phyloP scores from a whole-genome alignment of 2,797 vertebrate genomes.

The Periparus ater region DNA sequence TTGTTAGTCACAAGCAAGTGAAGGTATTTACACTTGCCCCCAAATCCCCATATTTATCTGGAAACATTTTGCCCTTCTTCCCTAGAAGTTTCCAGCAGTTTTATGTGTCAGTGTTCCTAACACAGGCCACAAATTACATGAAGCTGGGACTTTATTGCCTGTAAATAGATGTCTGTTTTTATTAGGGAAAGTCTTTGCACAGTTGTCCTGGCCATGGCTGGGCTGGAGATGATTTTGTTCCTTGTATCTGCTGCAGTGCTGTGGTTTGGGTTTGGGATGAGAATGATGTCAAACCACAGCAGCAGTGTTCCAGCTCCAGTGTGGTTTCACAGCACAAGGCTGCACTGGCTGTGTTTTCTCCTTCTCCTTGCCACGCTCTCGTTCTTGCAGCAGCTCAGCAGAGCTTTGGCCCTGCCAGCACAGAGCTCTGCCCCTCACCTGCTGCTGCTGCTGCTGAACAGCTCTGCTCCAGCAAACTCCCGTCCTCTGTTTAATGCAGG shows the following conservation, averaged over 20 bases:
- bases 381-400: neutral
- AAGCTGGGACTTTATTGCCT: neutral
- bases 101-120: neutral
- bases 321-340: neutral
- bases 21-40: neutral
- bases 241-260: neutral
- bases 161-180: neutral
- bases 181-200: neutral
- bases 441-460: neutral
- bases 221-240: neutral
- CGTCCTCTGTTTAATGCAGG: neutral
- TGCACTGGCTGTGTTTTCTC: neutral
- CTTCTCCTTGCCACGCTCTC: neutral
- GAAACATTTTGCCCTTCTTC: neutral
- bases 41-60: neutral
- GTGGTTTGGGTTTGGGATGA: neutral
- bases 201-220: neutral
- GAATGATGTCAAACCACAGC: neutral
- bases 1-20: neutral
- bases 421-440: neutral
- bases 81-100: neutral
- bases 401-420: neutral
- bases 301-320: neutral
- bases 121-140: neutral
- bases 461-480: neutral